Evolutionary conservation across 2,113 vertebrate genomes (phyloP), one percentile per base, ranked within the genome.

Genomic region (Toxotes chatareus): DNA sequence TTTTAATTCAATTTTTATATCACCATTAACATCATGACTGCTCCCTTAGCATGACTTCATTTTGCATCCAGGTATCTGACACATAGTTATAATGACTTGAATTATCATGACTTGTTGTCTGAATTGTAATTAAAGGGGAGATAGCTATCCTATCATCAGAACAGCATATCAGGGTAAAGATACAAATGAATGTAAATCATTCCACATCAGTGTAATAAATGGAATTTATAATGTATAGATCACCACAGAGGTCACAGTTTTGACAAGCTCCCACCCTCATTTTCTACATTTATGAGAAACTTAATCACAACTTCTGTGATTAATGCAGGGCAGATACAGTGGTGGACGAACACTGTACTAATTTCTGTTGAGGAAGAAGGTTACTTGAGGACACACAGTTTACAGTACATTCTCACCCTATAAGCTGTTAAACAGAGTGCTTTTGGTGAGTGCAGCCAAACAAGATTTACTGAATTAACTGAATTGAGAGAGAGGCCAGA

Each of bases 401-500:
- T 40, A 61, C 4, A 46, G 23, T 16, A 36, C 47, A 75, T 40
- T 51, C 42, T 34, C 55, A 75, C 19, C 4, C n/a, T 23, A 32
- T 69, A 63, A 62, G 38, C 61, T 47, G 68, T 84, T 73, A 68
- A 78, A 78, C 21, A 56, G 61, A 72, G 67, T 66, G 44, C 67
- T 66, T 53, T 60, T 83, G 76, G 80, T 65, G 53, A 65, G 60
- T 65, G 65, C 56, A 82, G 62, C 62, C 79, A 73, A 60, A 55
- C 57, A 51, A 44, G 57, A 78, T 68, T 67, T 62, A 27, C 34
- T 73, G 63, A 80, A 62, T 17, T 13, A 23, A 27, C 34, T 73
- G 63, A 80, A 62, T 17, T 13, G 32, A 69, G 7, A 65, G 51
- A 36, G 27, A 63, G 32, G 56, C 38, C 44, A 72, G 61, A 42